Conservation (phyloP, 2,113 vertebrate genomes). For the Vanacampus margaritifer region DNA sequence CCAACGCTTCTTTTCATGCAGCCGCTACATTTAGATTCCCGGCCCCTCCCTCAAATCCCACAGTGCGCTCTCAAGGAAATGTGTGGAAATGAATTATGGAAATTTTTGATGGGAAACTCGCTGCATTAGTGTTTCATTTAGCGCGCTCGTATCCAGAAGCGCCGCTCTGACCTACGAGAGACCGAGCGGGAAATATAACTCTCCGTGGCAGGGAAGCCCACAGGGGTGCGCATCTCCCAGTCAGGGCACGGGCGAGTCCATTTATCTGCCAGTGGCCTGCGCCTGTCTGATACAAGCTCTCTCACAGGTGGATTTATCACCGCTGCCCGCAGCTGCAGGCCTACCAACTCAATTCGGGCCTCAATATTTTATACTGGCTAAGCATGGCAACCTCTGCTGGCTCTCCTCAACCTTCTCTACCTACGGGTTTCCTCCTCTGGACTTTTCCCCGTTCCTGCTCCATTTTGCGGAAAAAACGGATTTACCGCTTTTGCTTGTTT, state of each 20-base stretch:
- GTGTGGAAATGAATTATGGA: conserved; percentile 82
- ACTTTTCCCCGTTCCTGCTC: conserved; percentile 33
- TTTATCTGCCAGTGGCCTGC: conserved; percentile 77
- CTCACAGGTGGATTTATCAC: conserved; percentile 79
- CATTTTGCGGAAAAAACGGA: conserved; percentile 43
- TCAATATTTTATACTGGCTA: conserved; percentile 60
- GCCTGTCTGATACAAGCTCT: conserved; percentile 73
- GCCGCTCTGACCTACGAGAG: conserved; percentile 66
- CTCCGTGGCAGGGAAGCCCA: conserved; percentile 68
- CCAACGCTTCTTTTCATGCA: conserved; percentile 64
- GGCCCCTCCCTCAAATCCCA: conserved; percentile 69
- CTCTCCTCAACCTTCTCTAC: conserved; percentile 61
- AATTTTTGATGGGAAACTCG: conserved; percentile 80
- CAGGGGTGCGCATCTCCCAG: conserved; percentile 64
- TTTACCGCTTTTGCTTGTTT: neutral
- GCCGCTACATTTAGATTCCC: conserved; percentile 65
- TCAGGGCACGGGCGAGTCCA: conserved; percentile 63
- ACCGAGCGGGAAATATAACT: conserved; percentile 73
- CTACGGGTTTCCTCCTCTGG: conserved; percentile 39
- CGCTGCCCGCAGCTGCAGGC: conserved; percentile 62
- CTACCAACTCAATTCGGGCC: conserved; percentile 57
- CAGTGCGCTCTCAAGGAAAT: conserved; percentile 74
- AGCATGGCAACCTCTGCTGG: conserved; percentile 55
- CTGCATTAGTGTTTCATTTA: conserved; percentile 78
- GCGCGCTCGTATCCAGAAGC: conserved; percentile 67